Conservation (phyloP, 2,888 invertebrate genomes). For the Nemotelus nigrinus region DNA sequence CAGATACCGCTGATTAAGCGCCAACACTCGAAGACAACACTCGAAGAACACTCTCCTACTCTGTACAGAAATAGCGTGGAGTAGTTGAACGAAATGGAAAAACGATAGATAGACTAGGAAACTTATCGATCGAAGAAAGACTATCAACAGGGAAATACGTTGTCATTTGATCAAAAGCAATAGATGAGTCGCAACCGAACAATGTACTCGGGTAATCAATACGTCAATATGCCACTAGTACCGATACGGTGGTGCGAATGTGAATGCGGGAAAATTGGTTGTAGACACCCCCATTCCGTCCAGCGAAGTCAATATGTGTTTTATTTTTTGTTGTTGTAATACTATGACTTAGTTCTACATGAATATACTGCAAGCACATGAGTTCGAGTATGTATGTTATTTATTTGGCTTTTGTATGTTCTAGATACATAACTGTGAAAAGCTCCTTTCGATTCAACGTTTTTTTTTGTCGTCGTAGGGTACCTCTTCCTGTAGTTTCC, state of each 20-base stretch:
- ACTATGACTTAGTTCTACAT: no score
- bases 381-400: no score
- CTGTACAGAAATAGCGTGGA: background rate
- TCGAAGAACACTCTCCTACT: background rate
- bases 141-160: background rate
- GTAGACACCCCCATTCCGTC: no score
- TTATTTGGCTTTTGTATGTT: background rate
- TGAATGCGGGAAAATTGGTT: slow-evolving; percentile 23
- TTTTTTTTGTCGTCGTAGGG: background rate
- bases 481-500: background rate
- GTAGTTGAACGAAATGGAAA: background rate
- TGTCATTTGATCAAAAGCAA: background rate
- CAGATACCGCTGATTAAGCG: background rate
- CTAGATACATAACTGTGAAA: background rate
- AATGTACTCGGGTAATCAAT: slow-evolving; percentile 37
- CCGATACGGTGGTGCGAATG: background rate
- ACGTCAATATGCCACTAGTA: slow-evolving; percentile 14
- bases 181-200: background rate
- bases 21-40: background rate
- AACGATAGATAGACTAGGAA: no score
- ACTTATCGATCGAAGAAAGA: background rate
- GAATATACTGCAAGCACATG: no score
- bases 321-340: no score
- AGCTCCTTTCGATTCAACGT: background rate
- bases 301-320: no score